Conservation (phyloP, 2,888 invertebrate species). For the Parasteatoda lunata region DNA sequence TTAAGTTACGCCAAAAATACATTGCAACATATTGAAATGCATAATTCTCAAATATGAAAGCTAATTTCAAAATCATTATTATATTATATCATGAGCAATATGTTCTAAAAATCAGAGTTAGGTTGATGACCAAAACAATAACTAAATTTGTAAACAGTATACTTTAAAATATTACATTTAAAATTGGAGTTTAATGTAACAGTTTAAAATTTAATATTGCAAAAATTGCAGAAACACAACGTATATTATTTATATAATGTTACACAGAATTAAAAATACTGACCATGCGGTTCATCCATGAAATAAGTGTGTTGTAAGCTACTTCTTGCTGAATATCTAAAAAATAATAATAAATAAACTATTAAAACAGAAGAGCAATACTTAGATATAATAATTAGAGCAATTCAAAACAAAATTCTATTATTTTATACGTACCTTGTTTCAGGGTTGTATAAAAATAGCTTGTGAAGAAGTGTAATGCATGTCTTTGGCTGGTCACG, state of each 20-base stretch:
- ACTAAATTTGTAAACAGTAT: no score
- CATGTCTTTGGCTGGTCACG: not conserved
- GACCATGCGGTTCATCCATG: constrained; percentile 28
- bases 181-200: no score
- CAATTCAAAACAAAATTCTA: not conserved
- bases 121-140: no score
- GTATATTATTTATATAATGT: not conserved
- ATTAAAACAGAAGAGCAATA: not conserved
- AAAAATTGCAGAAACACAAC: not conserved
- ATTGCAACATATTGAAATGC: no score
- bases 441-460: constrained; percentile 33
- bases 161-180: no score
- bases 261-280: not conserved
- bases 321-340: constrained; percentile 25
- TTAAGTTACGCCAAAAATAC: no score
- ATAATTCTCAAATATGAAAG: no score
- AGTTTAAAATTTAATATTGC: not conserved
- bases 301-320: constrained; percentile 35
- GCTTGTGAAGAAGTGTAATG: constrained; percentile 21
- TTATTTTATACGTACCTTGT: constrained; percentile 13
- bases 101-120: no score
- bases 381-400: not conserved
- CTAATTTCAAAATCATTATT: no score
- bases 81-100: not conserved
- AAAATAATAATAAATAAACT: not conserved